These are phyloP conservation scores for Seriola quinqueradiata DNA, from an alignment of 2,113 vertebrate species.

Conservation along the genomic window DNA sequence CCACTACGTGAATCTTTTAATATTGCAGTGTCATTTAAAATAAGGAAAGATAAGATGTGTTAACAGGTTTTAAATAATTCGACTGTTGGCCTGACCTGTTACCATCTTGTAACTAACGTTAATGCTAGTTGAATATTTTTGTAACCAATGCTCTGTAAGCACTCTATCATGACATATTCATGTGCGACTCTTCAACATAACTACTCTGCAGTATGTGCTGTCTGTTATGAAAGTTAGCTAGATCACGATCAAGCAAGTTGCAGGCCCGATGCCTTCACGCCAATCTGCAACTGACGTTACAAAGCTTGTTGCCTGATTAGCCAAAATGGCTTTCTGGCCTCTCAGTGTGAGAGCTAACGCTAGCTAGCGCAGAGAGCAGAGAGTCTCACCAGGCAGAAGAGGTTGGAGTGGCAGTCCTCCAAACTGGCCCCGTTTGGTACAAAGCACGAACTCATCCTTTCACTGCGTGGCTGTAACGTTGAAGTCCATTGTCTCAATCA, in stretches of 20 bases:
- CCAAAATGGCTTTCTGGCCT: conserved; percentile 85
- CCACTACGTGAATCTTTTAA: neutral
- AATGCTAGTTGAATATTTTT: conserved; percentile 22
- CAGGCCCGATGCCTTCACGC: conserved; percentile 81
- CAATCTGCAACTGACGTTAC: conserved; percentile 80
- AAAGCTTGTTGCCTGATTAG: conserved; percentile 82
- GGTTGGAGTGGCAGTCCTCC: conserved; percentile 99
- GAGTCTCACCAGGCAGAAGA: conserved; percentile 97
- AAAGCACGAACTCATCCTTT: conserved; percentile 99
- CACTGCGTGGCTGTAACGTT: conserved; percentile 91
- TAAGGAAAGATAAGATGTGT: neutral
- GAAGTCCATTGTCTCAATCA: conserved; percentile 95
- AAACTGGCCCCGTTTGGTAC: conserved; percentile 99
- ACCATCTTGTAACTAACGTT: conserved; percentile 31
- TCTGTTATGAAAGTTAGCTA: conserved; percentile 63
- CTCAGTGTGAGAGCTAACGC: conserved; percentile 64
- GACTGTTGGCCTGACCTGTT: conserved; percentile 45
- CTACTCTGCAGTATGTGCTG: conserved; percentile 11
- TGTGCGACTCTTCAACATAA: neutral
- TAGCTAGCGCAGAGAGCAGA: conserved; percentile 76
- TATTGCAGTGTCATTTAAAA: neutral
- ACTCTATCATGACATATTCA: neutral
- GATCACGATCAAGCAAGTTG: conserved; percentile 66
- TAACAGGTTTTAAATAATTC: conserved; percentile 10
- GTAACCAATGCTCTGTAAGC: conserved; percentile 38